Evolutionary conservation across 2,888 invertebrate species (phyloP), one percentile per base, ranked within the genome.

Genomic region (Rhamnusium bicolor): DNA sequence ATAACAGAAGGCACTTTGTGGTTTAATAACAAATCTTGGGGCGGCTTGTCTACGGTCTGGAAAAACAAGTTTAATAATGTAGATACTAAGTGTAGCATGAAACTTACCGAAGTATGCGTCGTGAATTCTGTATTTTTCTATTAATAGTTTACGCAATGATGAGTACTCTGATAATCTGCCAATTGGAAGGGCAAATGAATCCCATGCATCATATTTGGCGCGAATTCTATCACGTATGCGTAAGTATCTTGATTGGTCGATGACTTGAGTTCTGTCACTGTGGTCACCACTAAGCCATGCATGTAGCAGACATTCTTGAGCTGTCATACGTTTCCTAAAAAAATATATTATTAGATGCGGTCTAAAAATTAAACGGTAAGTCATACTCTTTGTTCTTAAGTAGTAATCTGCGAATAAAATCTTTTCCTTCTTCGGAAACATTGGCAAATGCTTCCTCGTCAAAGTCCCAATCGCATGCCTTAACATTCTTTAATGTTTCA

Each of bases 391-490:
- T 98, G 87, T 95, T 97, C 88, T 96, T 95, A 74, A 98, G 90
- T 12, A 99, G 92, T 74, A 99, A 91, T 85, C 96, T 92, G 80
- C 94, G 92, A 88, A 99, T 99, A 89, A 99, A 99, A 91, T 99
- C 99, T 90, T 96, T 98, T 83, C 95, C 99, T 87, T 98, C 97
- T 69, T 96, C 96, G 0, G 99, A 99, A 67, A 99, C 97, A 84
- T 94, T 93, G 21, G 93, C 90, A 91, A 99, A 99, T 7, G 97
- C 94, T 84, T 98, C 97, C 86, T 95, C 94, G 86, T 99, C 99
- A 89, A 99, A 99, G 91, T 98, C 97, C 99, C 99, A 99, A 89
- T 99, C 98, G 88, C 99, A 98, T 8, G 96, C 96, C 88, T 98
- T 98, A 12, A 99, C 99, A 87, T 99, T 99, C 90, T 98, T 98